A percentile compares a stretch with the other conserved stretches of the same genome.
Evolutionary conservation across 2,888 invertebrate species (phyloP).

Genomic region (Entomobrya proxima): DNA sequence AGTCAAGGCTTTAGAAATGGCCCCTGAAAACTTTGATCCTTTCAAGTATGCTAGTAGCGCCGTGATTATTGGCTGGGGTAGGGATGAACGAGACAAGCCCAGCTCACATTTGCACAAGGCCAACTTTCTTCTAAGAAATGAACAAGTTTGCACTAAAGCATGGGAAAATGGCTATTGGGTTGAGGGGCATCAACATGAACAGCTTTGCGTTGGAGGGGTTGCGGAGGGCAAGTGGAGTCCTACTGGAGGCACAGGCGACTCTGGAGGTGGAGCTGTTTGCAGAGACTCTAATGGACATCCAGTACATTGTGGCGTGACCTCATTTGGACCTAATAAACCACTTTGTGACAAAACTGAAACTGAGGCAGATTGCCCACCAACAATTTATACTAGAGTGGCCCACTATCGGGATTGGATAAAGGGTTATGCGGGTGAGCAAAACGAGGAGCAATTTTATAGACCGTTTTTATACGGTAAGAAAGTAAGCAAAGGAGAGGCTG

Average conservation of each 20-base stretch:
- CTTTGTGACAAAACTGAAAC: background rate
- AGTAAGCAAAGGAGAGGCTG: background rate
- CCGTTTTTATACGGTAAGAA: constrained; percentile 35
- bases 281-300: background rate
- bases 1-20: constrained; percentile 38
- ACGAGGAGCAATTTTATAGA: constrained; percentile 4
- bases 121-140: background rate
- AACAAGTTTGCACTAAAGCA: background rate
- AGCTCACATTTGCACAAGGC: constrained; percentile 13
- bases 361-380: constrained; percentile 20
- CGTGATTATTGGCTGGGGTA: constrained; percentile 49
- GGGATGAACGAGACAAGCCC: background rate
- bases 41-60: background rate
- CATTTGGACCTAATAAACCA: constrained; percentile 15
- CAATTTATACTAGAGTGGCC: constrained; percentile 2
- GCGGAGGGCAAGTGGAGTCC: background rate
- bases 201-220: constrained; percentile 50
- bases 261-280: constrained; percentile 29
- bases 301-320: constrained; percentile 43
- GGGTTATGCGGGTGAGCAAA: constrained; percentile 37
- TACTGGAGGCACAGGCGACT: background rate
- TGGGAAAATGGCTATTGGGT: background rate
- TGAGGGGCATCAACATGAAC: background rate
- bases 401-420: constrained; percentile 46
- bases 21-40: constrained; percentile 19